These are phyloP conservation scores for Andrena haemorrhoa DNA, from an alignment of 2,888 invertebrate genomes.

Conservation along the genomic window DNA sequence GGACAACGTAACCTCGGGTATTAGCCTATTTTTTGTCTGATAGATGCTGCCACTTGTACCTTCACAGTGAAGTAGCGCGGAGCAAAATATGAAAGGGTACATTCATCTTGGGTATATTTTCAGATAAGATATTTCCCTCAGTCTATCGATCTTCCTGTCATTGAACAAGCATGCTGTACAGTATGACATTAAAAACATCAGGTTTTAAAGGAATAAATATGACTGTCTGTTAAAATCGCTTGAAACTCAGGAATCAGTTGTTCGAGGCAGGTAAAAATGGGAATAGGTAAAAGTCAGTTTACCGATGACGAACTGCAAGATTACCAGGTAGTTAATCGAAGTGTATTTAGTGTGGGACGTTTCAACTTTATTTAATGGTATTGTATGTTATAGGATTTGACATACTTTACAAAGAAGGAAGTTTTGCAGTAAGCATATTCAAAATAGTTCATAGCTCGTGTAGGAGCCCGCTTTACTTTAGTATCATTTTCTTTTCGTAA, in stretches of 20 bases:
- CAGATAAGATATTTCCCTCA: constrained; percentile 21
- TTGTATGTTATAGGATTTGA: constrained; percentile 91
- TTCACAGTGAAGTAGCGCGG: not conserved
- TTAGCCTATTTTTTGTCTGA: too few relatives aligned
- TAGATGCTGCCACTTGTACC: not conserved
- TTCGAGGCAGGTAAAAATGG: constrained; percentile 86
- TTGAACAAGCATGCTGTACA: constrained; percentile 13
- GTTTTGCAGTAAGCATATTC: constrained; percentile 92
- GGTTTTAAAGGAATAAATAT: not conserved
- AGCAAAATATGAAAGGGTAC: not conserved
- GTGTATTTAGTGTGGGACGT: not conserved
- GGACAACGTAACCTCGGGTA: too few relatives aligned
- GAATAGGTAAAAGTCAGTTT: constrained; percentile 93
- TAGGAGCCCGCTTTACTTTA: not conserved
- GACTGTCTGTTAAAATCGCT: not conserved
- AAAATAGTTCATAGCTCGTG: not conserved
- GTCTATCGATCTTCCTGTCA: constrained; percentile 33
- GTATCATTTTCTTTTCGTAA: constrained; percentile 21
- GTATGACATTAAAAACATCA: not conserved
- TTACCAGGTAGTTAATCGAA: constrained; percentile 89
- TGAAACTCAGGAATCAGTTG: not conserved
- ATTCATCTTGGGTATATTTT: constrained; percentile 12
- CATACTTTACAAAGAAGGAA: constrained; percentile 97
- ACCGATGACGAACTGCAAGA: constrained; percentile 95
- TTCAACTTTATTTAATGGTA: constrained; percentile 26